Evolutionary conservation across 2,113 vertebrate genomes (phyloP).

Genomic region (Podarcis muralis): DNA sequence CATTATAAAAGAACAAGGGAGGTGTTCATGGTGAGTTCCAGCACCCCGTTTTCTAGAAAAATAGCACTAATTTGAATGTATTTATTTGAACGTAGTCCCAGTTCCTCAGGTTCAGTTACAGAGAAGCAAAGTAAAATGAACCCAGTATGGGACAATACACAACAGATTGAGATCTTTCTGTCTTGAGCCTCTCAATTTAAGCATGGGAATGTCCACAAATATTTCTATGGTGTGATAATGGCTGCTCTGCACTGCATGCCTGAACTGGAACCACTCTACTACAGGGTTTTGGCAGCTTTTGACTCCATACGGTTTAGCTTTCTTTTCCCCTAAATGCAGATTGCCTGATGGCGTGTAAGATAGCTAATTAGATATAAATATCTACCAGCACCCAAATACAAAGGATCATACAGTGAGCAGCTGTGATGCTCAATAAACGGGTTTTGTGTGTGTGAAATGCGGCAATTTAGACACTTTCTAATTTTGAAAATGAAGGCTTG

Average conservation of each 20-base stretch:
- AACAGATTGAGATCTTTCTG: conserved; percentile 44
- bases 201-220: conserved; percentile 25
- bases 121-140: conserved; percentile 9
- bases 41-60: too few relatives aligned
- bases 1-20: too few relatives aligned
- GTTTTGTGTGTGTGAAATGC: conserved; percentile 59
- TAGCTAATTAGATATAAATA: conserved; percentile 78
- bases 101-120: conserved; percentile 22
- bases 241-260: conserved; percentile 41
- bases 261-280: conserved; percentile 55
- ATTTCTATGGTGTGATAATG: conserved; percentile 56
- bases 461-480: conserved; percentile 46
- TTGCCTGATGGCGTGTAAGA: conserved; percentile 67
- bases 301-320: conserved; percentile 61
- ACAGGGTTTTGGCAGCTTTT: conserved; percentile 61
- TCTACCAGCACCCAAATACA: conserved; percentile 73
- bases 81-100: conserved; percentile 16
- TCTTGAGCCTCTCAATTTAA: conserved; percentile 18
- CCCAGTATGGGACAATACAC: conserved; percentile 23
- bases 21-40: too few relatives aligned
- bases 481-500: conserved; percentile 21
- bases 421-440: conserved; percentile 68
- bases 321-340: conserved; percentile 65
- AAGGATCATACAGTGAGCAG: conserved; percentile 71
- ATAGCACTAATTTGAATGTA: too few relatives aligned